Conservation (phyloP, 2,113 vertebrate species). For the Monopterus albus region DNA sequence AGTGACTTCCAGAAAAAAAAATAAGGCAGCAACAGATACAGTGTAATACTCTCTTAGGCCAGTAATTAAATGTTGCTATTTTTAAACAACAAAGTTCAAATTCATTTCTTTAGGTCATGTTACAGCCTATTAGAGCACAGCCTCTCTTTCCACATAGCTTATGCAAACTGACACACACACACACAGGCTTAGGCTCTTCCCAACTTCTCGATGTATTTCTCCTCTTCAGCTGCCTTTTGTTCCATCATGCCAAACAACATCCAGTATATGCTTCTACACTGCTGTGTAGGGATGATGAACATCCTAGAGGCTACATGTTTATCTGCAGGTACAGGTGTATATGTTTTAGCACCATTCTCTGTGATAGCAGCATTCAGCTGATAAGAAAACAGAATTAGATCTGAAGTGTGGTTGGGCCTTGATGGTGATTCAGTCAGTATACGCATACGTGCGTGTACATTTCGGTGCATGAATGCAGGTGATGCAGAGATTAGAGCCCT, state of each 20-base stretch:
- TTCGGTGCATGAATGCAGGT: not conserved
- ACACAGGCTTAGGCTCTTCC: not conserved
- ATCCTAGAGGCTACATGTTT: conserved; percentile 38
- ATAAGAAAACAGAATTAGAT: conserved; percentile 51
- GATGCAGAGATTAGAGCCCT: conserved; percentile 58
- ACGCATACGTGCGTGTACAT: not conserved
- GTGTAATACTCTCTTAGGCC: no score
- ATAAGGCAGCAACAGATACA: no score
- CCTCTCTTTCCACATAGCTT: no score
- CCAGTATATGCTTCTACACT: conserved; percentile 1
- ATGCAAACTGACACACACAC: not conserved
- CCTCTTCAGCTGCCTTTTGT: not conserved
- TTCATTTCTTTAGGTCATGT: not conserved
- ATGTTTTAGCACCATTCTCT: not conserved
- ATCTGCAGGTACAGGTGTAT: conserved; percentile 50
- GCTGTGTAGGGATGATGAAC: conserved; percentile 27
- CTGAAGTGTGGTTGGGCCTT: not conserved
- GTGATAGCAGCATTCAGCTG: conserved; percentile 6
- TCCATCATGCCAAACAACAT: conserved; percentile 23
- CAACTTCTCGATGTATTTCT: conserved; percentile 16
- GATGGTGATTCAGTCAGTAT: conserved; percentile 15
- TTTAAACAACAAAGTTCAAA: not conserved
- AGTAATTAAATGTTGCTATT: no score
- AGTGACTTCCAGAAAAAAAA: no score
- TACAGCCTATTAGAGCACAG: no score